Evolutionary conservation across 2,888 invertebrate genomes (phyloP), one percentile per base, ranked within the genome.

Genomic region (Yponomeuta plumbellus): DNA sequence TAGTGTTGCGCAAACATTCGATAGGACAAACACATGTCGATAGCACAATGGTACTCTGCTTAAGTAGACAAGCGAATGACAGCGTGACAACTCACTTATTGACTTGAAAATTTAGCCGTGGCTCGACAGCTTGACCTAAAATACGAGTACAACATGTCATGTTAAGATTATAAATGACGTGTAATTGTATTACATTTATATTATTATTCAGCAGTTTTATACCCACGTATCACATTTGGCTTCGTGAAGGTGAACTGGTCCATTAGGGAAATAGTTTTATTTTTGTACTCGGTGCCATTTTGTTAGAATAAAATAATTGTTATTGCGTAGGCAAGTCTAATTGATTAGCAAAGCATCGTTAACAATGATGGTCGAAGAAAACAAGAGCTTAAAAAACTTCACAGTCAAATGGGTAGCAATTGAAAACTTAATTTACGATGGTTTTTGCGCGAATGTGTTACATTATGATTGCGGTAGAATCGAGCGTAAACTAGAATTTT

Each of bases 31-130:
- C 21, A 11, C 59, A 34, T 2, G 59, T 59, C 59, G 59, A 59
- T 59, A 22, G 11, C 22, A 21, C 21, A 58, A 58, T 58, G 17
- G 17, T 5, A 23, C 23, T 23, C 3, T 23, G 59, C 59, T 22
- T 22, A 59, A 59, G 23, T 59, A 59, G 59, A 59, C 59, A 62
- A 62, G 62, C 39, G 17, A 34, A 20, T 62, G 62, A 62, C 39
- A 39, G 39, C 1, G 10, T 59, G 59, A 59, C 59, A 59, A 23
- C 59, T 59, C 59, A 59, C 23, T 59, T 59, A 22, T 8, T 59
- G 22, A 22, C 59, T 22, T 59, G 59, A 20, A 22, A 59, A 62
- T 62, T 62, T 1, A 13, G 34, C 62, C 13, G 39, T 39, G 23
- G 17, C 21, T 23, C 44, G 22, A 59, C 22, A 17, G 44, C 44